phyloP scores from a whole-genome alignment of 1,140 invertebrate genomes.

The Heliothis subflexa region DNA sequence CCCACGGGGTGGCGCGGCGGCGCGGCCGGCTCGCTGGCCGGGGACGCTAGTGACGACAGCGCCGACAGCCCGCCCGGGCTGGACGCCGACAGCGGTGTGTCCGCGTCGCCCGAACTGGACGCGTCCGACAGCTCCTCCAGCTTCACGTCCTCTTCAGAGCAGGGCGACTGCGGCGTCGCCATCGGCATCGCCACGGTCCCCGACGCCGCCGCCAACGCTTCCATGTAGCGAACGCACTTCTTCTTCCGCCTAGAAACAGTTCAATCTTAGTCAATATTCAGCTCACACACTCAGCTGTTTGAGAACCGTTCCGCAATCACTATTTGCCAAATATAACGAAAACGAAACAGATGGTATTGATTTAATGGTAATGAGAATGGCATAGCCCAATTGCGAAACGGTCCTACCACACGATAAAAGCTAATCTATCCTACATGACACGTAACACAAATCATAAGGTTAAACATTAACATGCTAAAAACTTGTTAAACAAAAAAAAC shows the following conservation, averaged over 20 bases:
- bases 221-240: slow-evolving; percentile 98
- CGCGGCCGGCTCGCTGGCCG: slow-evolving; percentile 88
- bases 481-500: slow-evolving; percentile 54
- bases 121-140: slow-evolving; percentile 90
- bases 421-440: slow-evolving; percentile 53
- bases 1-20: slow-evolving; percentile 92
- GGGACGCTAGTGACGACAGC: slow-evolving; percentile 92
- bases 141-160: slow-evolving; percentile 92
- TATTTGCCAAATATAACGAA: neutral
- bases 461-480: slow-evolving; percentile 58
- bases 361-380: no score
- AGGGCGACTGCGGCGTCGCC: slow-evolving; percentile 72
- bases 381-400: neutral
- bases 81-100: slow-evolving; percentile 89
- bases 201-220: slow-evolving; percentile 90
- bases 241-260: slow-evolving; percentile 95
- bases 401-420: slow-evolving; percentile 29
- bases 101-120: slow-evolving; percentile 90
- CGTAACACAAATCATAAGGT: slow-evolving; percentile 54
- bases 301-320: slow-evolving; percentile 35
- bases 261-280: neutral
- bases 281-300: slow-evolving; percentile 3
- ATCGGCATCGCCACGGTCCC: slow-evolving; percentile 86
- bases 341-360: no score
- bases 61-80: slow-evolving; percentile 92